Percentiles rank a stretch among this genome's conserved stretches.
phyloP scores from a whole-genome alignment of 2,888 invertebrate species.

The Calliopum simillimum region DNA sequence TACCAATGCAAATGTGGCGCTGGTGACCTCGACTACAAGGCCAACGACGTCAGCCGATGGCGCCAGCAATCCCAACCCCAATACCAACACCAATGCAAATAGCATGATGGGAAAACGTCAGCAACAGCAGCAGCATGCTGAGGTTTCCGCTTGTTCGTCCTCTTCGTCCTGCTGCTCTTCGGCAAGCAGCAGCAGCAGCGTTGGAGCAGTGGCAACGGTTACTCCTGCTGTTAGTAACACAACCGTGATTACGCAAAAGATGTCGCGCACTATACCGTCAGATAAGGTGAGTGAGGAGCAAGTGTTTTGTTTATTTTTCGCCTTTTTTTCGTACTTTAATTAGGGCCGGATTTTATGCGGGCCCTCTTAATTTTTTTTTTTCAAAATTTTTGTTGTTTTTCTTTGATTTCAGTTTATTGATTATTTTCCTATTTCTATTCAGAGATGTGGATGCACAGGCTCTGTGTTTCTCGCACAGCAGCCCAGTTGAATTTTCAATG shows the following conservation, averaged over 20 bases:
- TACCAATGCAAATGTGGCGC: background rate
- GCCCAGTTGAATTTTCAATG: too few species aligned
- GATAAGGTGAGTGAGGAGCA: constrained; percentile 78
- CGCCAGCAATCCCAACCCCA: constrained; percentile 30
- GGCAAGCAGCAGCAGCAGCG: constrained; percentile 47
- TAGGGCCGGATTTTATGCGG: background rate
- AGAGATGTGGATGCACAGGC: too few species aligned
- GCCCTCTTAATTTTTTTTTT: background rate
- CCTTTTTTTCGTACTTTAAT: too few species aligned
- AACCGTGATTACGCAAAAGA: constrained; percentile 64
- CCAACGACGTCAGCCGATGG: constrained; percentile 2
- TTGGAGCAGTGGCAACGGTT: constrained; percentile 38
- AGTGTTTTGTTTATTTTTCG: constrained; percentile 38
- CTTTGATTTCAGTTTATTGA: background rate
- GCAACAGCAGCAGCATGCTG: constrained; percentile 40
- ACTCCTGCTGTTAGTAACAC: constrained; percentile 46
- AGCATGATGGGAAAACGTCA: constrained; percentile 46
- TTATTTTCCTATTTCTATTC: background rate
- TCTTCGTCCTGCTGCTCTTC: constrained; percentile 53
- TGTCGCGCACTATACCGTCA: constrained; percentile 86
- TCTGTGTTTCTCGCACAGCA: too few species aligned
- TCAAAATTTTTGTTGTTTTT: background rate
- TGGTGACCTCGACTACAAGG: constrained; percentile 10
- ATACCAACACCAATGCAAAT: constrained; percentile 50
- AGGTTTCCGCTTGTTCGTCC: constrained; percentile 52